A percentile compares a stretch with the other conserved stretches of the same genome.
phyloP scores from a whole-genome alignment of 2,113 vertebrate genomes.

The Glareola pratincola region DNA sequence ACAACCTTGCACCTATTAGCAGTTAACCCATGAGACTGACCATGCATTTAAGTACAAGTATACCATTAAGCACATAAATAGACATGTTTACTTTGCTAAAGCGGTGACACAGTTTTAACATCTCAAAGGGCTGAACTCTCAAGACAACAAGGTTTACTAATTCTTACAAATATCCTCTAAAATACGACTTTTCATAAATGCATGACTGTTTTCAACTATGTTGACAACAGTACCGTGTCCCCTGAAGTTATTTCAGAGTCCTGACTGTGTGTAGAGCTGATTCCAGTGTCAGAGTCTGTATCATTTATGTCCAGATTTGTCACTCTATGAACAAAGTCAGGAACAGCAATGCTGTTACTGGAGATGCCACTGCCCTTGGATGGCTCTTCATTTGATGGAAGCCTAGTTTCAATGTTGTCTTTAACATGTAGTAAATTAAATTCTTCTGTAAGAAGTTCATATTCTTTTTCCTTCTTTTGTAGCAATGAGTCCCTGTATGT shows the following conservation, averaged over 20 bases:
- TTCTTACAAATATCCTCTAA: constrained; percentile 5
- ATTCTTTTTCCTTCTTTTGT: constrained; percentile 85
- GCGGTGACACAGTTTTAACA: not conserved
- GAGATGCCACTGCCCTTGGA: constrained; percentile 41
- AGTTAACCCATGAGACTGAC: not conserved
- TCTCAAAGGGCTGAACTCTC: not conserved
- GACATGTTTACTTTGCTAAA: not conserved
- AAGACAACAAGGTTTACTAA: not conserved
- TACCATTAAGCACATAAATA: not conserved
- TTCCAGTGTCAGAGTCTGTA: constrained; percentile 97
- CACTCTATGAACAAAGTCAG: constrained; percentile 72
- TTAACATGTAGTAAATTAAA: constrained; percentile 76
- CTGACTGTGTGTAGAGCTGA: constrained; percentile 96
- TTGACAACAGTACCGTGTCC: constrained; percentile 69
- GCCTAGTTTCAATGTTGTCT: constrained; percentile 52
- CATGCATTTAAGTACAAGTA: not conserved
- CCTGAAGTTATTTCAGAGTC: constrained; percentile 86
- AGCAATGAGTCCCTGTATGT: constrained; percentile 76
- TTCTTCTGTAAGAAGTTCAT: constrained; percentile 84
- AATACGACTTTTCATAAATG: not conserved
- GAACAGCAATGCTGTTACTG: not conserved
- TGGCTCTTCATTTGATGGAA: constrained; percentile 50
- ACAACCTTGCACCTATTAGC: not conserved
- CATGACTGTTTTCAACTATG: not conserved
- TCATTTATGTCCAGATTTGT: constrained; percentile 83